Percentiles rank a stretch among this genome's conserved stretches.
Evolutionary conservation across 35 echinoderm and acorn worm genomes (phyloP).

Genomic region (Stichopus chloronotus): DNA sequence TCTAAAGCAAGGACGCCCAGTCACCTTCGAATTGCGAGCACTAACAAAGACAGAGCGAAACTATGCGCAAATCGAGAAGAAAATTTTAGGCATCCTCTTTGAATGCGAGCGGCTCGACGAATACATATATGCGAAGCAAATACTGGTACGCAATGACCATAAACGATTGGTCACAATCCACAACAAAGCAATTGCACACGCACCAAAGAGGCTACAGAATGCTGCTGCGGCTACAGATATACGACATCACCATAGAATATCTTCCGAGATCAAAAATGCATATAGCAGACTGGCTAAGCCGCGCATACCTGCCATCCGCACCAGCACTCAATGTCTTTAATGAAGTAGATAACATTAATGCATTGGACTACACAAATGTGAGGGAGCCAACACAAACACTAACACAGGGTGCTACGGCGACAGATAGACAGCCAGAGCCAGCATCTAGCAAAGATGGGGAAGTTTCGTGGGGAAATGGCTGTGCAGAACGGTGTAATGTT

Average conservation of each 20-base stretch:
- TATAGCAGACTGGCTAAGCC: conserved; percentile 71
- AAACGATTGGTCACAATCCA: conserved; percentile 40
- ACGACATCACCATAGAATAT: conserved; percentile 62
- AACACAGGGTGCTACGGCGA: conserved; percentile 33
- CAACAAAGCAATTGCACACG: conserved; percentile 42
- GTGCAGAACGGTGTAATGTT: conserved; percentile 61
- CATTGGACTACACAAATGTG: conserved; percentile 43
- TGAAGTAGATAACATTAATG: conserved; percentile 60
- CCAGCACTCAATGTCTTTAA: conserved; percentile 11
- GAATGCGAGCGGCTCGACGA: conserved; percentile 69
- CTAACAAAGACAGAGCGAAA: conserved; percentile 69
- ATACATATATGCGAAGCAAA: conserved; percentile 43
- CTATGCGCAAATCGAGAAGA: conserved; percentile 91
- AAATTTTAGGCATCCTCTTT: conserved; percentile 71
- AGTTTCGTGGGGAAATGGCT: conserved; percentile 50
- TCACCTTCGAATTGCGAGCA: conserved; percentile 55
- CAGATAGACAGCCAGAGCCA: conserved; percentile 37
- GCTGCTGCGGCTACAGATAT: conserved; percentile 61
- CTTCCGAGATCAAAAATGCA: conserved; percentile 55
- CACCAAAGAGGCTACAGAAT: conserved; percentile 43
- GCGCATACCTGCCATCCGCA: conserved; percentile 56
- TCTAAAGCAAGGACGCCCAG: conserved; percentile 61
- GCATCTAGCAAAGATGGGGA: conserved; percentile 9
- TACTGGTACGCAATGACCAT: conserved; percentile 24
- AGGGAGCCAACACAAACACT: conserved; percentile 42